A percentile compares a stretch with the other conserved stretches of the same genome.
Conservation (phyloP, 1,140 invertebrate species). For the Lordiphosa mommai region DNA sequence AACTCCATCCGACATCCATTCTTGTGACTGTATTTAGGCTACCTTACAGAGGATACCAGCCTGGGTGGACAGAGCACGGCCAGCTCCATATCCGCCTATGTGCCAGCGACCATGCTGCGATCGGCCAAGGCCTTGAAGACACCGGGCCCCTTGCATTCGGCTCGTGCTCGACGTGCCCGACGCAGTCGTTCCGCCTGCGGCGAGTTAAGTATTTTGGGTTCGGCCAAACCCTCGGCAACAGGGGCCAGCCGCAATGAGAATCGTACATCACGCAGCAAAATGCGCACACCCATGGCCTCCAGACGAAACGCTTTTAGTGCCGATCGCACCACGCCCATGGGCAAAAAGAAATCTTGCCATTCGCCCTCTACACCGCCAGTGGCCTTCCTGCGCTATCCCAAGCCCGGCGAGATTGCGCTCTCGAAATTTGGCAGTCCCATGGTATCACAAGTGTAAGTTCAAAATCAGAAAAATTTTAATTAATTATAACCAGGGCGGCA, state of each 20-base stretch:
- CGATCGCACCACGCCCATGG: slow-evolving; percentile 47
- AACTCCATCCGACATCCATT: slow-evolving; percentile 13
- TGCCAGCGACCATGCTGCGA: slow-evolving; percentile 28
- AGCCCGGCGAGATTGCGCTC: slow-evolving; percentile 83
- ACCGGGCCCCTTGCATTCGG: slow-evolving; percentile 70
- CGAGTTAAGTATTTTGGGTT: slow-evolving; percentile 15
- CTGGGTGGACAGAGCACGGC: slow-evolving; percentile 29
- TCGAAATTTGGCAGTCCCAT: slow-evolving; percentile 84
- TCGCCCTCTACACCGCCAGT: slow-evolving; percentile 81
- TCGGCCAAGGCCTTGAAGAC: slow-evolving; percentile 52
- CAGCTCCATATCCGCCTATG: slow-evolving; percentile 31
- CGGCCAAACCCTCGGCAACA: slow-evolving; percentile 20
- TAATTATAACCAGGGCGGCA: too few species aligned
- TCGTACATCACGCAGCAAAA: slow-evolving; percentile 60
- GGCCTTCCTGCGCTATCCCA: slow-evolving; percentile 82
- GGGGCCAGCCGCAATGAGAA: not conserved
- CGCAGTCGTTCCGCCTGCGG: slow-evolving; percentile 68
- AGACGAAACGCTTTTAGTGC: slow-evolving; percentile 69
- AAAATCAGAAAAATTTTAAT: not conserved
- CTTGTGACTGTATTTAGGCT: slow-evolving; percentile 66
- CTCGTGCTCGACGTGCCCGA: slow-evolving; percentile 54
- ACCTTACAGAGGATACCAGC: slow-evolving; percentile 79
- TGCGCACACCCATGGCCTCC: slow-evolving; percentile 66
- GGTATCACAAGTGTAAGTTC: slow-evolving; percentile 79
- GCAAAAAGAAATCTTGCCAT: slow-evolving; percentile 11